These are phyloP conservation scores for Alentia gelatinosa DNA, from an alignment of 2,888 invertebrate genomes.

Conservation along the genomic window DNA sequence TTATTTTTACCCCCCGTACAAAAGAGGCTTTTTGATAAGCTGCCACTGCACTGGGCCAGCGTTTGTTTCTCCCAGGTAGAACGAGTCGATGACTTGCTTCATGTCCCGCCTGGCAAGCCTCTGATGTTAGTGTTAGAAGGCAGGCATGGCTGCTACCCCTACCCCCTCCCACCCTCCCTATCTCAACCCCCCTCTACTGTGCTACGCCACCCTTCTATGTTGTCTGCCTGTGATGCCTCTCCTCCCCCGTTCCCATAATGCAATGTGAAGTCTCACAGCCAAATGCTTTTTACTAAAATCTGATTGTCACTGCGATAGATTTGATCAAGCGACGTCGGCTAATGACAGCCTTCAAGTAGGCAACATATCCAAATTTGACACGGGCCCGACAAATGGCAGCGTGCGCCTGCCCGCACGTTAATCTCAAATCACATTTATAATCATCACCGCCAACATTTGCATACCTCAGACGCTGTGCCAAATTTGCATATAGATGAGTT, in stretches of 20 bases:
- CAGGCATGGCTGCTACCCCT: not conserved
- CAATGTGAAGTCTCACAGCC: slow-evolving; percentile 44
- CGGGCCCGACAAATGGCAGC: slow-evolving; percentile 6
- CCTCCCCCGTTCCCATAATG: slow-evolving; percentile 5
- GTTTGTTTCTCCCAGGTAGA: slow-evolving; percentile 15
- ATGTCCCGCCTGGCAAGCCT: not conserved
- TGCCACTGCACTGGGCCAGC: not conserved
- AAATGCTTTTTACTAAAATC: slow-evolving; percentile 27
- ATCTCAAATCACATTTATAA: slow-evolving; percentile 51
- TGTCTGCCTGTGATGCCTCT: not conserved
- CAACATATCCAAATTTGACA: slow-evolving; percentile 47
- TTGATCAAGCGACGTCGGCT: slow-evolving; percentile 26
- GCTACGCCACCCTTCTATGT: not conserved
- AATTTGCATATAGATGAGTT: slow-evolving; percentile 54
- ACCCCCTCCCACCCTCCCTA: not conserved
- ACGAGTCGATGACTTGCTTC: slow-evolving; percentile 3
- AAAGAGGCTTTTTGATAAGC: slow-evolving; percentile 43
- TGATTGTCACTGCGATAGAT: slow-evolving; percentile 42
- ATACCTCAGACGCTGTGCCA: slow-evolving; percentile 28
- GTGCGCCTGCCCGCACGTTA: not conserved
- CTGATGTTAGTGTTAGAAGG: not conserved
- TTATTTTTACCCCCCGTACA: not conserved
- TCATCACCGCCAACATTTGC: slow-evolving; percentile 50
- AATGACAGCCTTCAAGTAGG: slow-evolving; percentile 48
- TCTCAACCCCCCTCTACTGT: not conserved